phyloP scores from a whole-genome alignment of 2,797 vertebrate genomes.

The Pipistrellus pipistrellus region DNA sequence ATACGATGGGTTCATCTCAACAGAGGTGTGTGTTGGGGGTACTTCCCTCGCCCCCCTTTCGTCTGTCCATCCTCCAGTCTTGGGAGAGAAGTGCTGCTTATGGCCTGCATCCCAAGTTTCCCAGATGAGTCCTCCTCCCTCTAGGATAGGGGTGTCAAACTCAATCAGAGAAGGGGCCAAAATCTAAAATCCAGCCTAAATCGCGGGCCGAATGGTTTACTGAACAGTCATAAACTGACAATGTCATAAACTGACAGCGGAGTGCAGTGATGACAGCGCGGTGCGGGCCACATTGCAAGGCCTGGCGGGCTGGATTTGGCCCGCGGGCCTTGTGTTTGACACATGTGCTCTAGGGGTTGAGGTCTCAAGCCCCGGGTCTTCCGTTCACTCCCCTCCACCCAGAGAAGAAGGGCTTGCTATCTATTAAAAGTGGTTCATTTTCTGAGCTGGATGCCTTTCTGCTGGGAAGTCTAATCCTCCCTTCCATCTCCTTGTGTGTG shows the following conservation, averaged over 20 bases:
- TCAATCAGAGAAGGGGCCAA: too few relatives aligned
- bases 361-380: slow-evolving; percentile 50
- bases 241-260: too few relatives aligned
- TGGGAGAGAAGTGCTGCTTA: slow-evolving; percentile 54
- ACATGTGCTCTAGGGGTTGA: slow-evolving; percentile 19
- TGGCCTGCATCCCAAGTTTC: slow-evolving; percentile 33
- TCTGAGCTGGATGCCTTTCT: slow-evolving; percentile 85
- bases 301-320: too few relatives aligned
- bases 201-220: too few relatives aligned
- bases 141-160: too few relatives aligned
- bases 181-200: too few relatives aligned
- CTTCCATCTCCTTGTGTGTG: slow-evolving; percentile 80
- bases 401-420: slow-evolving; percentile 78
- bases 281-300: too few relatives aligned
- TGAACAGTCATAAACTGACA: too few relatives aligned
- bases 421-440: slow-evolving; percentile 86
- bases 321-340: too few relatives aligned
- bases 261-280: too few relatives aligned
- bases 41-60: slow-evolving; percentile 30
- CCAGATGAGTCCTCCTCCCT: slow-evolving; percentile 67
- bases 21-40: slow-evolving; percentile 53
- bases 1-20: slow-evolving; percentile 71
- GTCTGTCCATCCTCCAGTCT: slow-evolving; percentile 60
- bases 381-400: slow-evolving; percentile 71
- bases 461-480: slow-evolving; percentile 83